Evolutionary conservation across 2,113 vertebrate genomes (phyloP).

Genomic region (Synodontis membranacea): DNA sequence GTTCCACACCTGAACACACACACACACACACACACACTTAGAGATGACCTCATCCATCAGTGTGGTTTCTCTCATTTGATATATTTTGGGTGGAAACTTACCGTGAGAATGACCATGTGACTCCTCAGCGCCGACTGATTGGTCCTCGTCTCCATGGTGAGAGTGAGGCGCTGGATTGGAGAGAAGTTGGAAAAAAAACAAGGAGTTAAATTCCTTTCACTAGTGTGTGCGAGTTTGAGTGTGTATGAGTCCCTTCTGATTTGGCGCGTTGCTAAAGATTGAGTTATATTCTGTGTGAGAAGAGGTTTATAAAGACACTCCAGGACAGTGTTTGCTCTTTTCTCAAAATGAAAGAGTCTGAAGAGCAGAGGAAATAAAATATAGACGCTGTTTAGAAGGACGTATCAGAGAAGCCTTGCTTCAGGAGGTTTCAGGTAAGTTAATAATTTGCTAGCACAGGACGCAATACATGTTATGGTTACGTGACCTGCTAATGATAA

Average conservation of each 20-base stretch:
- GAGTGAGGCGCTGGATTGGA: conserved; percentile 77
- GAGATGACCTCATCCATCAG: neutral
- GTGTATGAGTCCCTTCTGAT: too few relatives aligned
- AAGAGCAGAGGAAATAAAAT: too few relatives aligned
- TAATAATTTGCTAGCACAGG: neutral
- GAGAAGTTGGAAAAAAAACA: neutral
- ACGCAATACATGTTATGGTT: neutral
- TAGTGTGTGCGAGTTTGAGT: neutral
- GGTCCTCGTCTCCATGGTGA: conserved; percentile 66
- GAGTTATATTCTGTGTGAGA: too few relatives aligned
- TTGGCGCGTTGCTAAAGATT: too few relatives aligned
- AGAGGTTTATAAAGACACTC: too few relatives aligned
- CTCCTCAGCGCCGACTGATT: conserved; percentile 55
- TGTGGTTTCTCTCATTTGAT: neutral
- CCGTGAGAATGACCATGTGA: conserved; percentile 74
- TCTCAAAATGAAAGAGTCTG: too few relatives aligned
- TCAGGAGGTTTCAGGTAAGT: neutral
- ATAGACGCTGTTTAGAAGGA: too few relatives aligned
- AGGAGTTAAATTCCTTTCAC: neutral
- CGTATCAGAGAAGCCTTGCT: neutral
- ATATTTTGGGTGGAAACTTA: conserved; percentile 19
- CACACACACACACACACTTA: neutral
- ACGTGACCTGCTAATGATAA: neutral
- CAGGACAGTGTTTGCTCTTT: too few relatives aligned
- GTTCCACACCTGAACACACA: conserved; percentile 69